Percentiles rank a stretch among this genome's conserved stretches.
These are phyloP conservation scores for Heliconius himera DNA, from an alignment of 1,140 invertebrate species.

Conservation along the genomic window DNA sequence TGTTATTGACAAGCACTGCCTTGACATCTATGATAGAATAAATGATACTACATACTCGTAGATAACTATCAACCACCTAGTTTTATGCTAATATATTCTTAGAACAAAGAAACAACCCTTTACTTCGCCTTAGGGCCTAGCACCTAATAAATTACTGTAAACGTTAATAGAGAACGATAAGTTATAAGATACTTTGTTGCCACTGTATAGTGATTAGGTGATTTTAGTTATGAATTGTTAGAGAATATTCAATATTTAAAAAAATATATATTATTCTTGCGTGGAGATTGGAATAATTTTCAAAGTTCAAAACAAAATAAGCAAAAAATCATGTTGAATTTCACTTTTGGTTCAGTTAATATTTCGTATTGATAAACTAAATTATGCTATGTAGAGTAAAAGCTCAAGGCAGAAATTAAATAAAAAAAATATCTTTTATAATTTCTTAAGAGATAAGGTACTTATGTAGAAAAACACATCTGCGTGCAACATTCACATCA, in stretches of 20 bases:
- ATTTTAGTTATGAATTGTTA: too few relatives aligned
- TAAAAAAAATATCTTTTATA: neutral
- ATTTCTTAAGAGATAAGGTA: neutral
- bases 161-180: neutral
- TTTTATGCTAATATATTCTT: conserved; percentile 5
- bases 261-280: neutral
- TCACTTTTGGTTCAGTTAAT: neutral
- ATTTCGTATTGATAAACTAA: neutral
- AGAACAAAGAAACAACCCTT: conserved; percentile 12
- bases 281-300: neutral
- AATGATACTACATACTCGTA: neutral
- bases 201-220: neutral
- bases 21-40: conserved; percentile 26
- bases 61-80: conserved; percentile 1
- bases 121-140: neutral
- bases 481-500: neutral
- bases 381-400: neutral
- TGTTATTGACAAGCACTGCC: conserved; percentile 39
- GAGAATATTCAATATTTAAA: neutral
- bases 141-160: neutral
- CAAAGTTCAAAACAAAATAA: neutral
- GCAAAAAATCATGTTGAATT: neutral
- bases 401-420: neutral
- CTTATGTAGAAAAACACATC: neutral
- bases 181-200: too few relatives aligned